Base-by-base conservation (phyloP, 1,140 invertebrate genomes). In the Panonychus citri region DNA sequence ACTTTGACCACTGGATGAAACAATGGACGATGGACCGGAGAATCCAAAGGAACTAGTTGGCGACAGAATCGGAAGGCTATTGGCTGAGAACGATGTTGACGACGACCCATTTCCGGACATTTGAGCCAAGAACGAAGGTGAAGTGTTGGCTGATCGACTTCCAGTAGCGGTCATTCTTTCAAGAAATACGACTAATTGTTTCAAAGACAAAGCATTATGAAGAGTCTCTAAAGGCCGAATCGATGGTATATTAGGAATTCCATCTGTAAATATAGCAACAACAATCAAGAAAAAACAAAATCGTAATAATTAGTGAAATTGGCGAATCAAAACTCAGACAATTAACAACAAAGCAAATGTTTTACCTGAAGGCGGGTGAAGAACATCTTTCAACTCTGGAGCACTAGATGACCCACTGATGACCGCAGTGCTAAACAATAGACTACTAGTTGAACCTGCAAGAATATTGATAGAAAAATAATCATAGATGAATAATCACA, bases 211-310 rank as follows among this genome's bases (percentile, higher is more conserved):
- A 28, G 88, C 85, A 71, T 96, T 95, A 71, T 96, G 90, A 34
- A 96, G 71, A 3, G 91, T 96, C 71, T 96, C 90, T 64, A 96
- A 67, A 1, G 90, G 88, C 50, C 88, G 77, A 61, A 96, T 89
- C 1, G 85, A 81, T 39, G 90, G 90, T 30, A 39, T 19, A 17
- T 21, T 24, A 27, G 55, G 37, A 46, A 46, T 19, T 26, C 43
- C 58, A 26, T 54, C 53, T 40, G 39, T n/a, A 17, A 46, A 21
- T 55, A 52, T 10, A 54, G 25, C 21, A 10, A 54, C n/a, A 48
- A 49, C 24, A n/a, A 40, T 40, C 46, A 12, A 12, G 10, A n/a
- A 40, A 40, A 40, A 40, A 30, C n/a, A n/a, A n/a, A n/a, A n/a
- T n/a, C n/a, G n/a, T n/a, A n/a, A n/a, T n/a, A n/a, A n/a, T n/a